A percentile compares a stretch with the other conserved stretches of the same genome.
phyloP scores from a whole-genome alignment of 2,797 vertebrate genomes.

The Serranus cabrilla region DNA sequence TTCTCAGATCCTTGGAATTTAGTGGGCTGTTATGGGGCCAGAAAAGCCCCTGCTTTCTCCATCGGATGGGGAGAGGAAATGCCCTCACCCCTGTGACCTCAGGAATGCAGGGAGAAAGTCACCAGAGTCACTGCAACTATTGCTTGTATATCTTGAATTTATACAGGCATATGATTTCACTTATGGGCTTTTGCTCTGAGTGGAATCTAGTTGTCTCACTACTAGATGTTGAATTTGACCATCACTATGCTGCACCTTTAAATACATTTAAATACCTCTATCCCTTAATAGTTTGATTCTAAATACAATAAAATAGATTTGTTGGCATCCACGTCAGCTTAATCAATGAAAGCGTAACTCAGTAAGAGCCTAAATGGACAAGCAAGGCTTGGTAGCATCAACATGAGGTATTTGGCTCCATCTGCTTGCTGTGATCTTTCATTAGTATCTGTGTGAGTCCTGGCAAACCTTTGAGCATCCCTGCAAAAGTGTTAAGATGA shows the following conservation, averaged over 20 bases:
- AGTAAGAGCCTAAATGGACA: neutral
- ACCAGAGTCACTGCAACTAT: conserved; percentile 17
- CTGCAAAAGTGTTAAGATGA: conserved; percentile 39
- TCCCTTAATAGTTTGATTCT: too few species aligned
- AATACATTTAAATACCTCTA: too few species aligned
- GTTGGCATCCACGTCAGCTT: too few species aligned
- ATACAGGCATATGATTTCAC: neutral
- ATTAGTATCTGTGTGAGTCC: conserved; percentile 15
- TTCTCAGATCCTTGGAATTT: conserved; percentile 31
- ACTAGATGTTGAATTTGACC: neutral
- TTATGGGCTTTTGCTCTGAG: neutral
- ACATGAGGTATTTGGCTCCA: neutral
- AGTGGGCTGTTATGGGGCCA: conserved; percentile 32
- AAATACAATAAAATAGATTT: too few species aligned
- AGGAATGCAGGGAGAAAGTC: conserved; percentile 39
- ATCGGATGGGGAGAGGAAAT: conserved; percentile 67
- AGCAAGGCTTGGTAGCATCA: neutral
- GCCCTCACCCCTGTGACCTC: conserved; percentile 47
- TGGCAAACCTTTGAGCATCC: neutral
- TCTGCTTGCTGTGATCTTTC: conserved; percentile 31
- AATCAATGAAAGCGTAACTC: too few species aligned
- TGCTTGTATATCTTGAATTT: conserved; percentile 16
- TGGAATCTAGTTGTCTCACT: neutral
- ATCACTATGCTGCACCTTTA: too few species aligned
- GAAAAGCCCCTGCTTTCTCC: conserved; percentile 60